Conservation (phyloP, 2,797 vertebrate genomes). For the Schizopygopsis pylzovi region DNA sequence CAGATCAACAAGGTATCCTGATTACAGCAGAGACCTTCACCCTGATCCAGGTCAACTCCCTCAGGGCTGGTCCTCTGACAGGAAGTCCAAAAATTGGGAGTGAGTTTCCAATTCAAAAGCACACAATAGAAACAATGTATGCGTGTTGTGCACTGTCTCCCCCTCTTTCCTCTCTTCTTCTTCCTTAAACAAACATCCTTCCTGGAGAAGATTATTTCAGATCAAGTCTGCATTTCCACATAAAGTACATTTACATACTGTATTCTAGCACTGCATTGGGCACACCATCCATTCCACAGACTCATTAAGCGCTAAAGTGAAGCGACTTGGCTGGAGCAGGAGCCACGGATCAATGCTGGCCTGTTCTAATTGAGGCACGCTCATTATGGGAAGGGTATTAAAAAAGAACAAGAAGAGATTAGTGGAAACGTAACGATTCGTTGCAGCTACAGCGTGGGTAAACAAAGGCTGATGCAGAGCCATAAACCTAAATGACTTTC, state of each 20-base stretch:
- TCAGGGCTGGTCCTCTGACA: slow-evolving; percentile 47
- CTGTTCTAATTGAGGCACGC: slow-evolving; percentile 58
- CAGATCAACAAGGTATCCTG: neutral
- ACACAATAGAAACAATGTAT: slow-evolving; percentile 53
- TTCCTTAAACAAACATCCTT: slow-evolving; percentile 77
- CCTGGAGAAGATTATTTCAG: slow-evolving; percentile 69
- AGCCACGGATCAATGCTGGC: slow-evolving; percentile 58
- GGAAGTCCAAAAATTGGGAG: slow-evolving; percentile 53
- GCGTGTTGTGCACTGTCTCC: slow-evolving; percentile 61
- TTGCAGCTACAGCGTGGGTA: slow-evolving; percentile 40
- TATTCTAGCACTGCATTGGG: slow-evolving; percentile 23
- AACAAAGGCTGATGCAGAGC: slow-evolving; percentile 51
- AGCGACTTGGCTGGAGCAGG: neutral
- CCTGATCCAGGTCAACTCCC: slow-evolving; percentile 29
- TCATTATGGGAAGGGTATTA: slow-evolving; percentile 58
- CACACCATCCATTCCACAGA: slow-evolving; percentile 27
- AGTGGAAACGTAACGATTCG: slow-evolving; percentile 58
- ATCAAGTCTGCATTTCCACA: slow-evolving; percentile 67
- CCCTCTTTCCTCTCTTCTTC: slow-evolving; percentile 55
- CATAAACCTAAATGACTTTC: slow-evolving; percentile 47
- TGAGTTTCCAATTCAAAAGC: slow-evolving; percentile 49
- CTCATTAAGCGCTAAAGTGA: slow-evolving; percentile 46
- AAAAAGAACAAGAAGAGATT: slow-evolving; percentile 63
- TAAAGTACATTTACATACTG: slow-evolving; percentile 43
- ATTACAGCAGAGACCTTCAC: slow-evolving; percentile 32